Conservation (phyloP, 1,140 invertebrate species). For the Solen grandis region DNA sequence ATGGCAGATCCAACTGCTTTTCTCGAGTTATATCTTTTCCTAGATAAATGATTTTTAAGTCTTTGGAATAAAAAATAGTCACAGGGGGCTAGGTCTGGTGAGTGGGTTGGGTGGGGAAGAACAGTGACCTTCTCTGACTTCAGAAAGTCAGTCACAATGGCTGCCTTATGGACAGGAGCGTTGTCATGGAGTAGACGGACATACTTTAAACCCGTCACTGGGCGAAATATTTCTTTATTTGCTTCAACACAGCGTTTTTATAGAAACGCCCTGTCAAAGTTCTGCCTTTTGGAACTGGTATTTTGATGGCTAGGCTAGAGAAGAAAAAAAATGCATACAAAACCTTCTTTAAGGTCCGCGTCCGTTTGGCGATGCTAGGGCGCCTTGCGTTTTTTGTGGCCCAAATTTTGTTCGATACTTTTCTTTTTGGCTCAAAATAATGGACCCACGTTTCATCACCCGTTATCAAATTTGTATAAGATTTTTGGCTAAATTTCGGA, state of each 20-base stretch:
- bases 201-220: background rate
- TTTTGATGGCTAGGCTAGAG: background rate
- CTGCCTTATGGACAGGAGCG: background rate
- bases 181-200: background rate
- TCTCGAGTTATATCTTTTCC: background rate
- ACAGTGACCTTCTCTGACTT: background rate
- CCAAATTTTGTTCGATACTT: slow-evolving; percentile 34
- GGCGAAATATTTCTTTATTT: background rate
- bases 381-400: slow-evolving; percentile 13
- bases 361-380: background rate
- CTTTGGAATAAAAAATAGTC: background rate
- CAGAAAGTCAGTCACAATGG: background rate
- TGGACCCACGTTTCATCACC: slow-evolving; percentile 42
- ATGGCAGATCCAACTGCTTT: background rate
- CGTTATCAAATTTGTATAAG: background rate
- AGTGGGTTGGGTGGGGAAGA: slow-evolving; percentile 2
- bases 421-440: slow-evolving; percentile 44
- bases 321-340: slow-evolving; percentile 12
- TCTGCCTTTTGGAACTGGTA: slow-evolving; percentile 1
- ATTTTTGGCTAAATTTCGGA: background rate
- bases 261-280: background rate
- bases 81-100: background rate
- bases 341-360: background rate
- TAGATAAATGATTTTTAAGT: background rate
- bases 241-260: background rate